Base-by-base conservation (phyloP, 2,888 invertebrate genomes). In the Leistus spinibarbis region DNA sequence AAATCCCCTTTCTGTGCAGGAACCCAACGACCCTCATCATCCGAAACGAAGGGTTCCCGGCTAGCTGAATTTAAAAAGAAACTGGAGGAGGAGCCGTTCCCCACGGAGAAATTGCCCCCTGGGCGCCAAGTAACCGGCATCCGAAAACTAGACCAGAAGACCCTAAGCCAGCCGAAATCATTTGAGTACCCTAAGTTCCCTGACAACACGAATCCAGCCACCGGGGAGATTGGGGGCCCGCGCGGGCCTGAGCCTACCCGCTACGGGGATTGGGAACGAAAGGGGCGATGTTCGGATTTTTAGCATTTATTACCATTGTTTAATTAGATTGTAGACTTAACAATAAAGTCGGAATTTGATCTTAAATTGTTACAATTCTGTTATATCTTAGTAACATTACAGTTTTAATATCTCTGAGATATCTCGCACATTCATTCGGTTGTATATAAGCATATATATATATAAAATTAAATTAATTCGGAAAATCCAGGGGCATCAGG, bases 251-350 rank as follows among this genome's bases (percentile, higher is more conserved):
- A 99, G 88, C 99, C 99, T 7, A 99, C 99, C 10, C 90, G 99
- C 80, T 99, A 96, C 87, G 99, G 99, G 1, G 99, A 99, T 86
- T 99, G 99, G 99, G 99, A 99, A 85, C 90, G 99, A 79, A 99
- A 99, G 84, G 99, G 99, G 76, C 89, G 99, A 83, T 97, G 97
- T 54, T 90, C 95, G 1, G 99, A 99, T 88, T 99, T 99, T 87
- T 99, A 88, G 60, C 17, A 19, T 2, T 19, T 7, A 56, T 54
- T 54, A 3, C 4, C 4, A 16, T 57, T 57, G 57, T 4, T 19
- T 54, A 17, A 22, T 17, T 60, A 19, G 60, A 60, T 19, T 56
- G 9, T 40, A 40, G 40, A 40, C 7, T 7, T 10, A 40, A n/a
- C n/a, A 40, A 40, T 40, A 40, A 40, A 40, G 1, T 5, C 13